A percentile compares a stretch with the other conserved stretches of the same genome.
These are phyloP conservation scores for Plagiodera versicolora DNA, from an alignment of 2,888 invertebrate species.

Conservation along the genomic window DNA sequence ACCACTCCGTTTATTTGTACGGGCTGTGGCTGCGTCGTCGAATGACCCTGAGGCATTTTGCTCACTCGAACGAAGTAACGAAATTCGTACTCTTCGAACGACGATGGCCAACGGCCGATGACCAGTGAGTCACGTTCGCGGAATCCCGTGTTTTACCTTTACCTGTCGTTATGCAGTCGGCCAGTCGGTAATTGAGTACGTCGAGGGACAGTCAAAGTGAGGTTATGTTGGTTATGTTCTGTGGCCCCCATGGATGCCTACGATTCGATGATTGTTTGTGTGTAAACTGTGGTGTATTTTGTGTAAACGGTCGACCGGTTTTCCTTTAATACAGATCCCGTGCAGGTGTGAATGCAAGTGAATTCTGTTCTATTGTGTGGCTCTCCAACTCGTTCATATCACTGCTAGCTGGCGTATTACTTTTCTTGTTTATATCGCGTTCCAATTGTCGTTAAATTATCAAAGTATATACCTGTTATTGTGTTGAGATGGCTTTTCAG, in stretches of 20 bases:
- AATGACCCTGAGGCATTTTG: constrained; percentile 12
- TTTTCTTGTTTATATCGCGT: constrained; percentile 15
- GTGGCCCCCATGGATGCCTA: constrained; percentile 10
- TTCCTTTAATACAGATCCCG: constrained; percentile 15
- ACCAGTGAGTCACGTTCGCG: constrained; percentile 34
- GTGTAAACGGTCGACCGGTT: constrained; percentile 15
- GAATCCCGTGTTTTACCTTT: constrained; percentile 33
- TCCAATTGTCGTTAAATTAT: not conserved
- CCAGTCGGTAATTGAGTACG: constrained; percentile 19
- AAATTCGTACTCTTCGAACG: constrained; percentile 14
- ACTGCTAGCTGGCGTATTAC: constrained; percentile 25
- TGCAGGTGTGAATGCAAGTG: constrained; percentile 29
- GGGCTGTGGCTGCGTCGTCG: constrained; percentile 2
- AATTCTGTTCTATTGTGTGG: constrained; percentile 21
- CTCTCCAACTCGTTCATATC: not conserved
- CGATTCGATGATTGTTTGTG: constrained; percentile 16
- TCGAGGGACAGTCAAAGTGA: constrained; percentile 33
- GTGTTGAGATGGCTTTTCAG: no score
- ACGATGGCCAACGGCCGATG: constrained; percentile 21
- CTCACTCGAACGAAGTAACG: no score
- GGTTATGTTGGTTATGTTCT: constrained; percentile 30
- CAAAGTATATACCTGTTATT: no score
- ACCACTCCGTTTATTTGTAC: constrained; percentile 11
- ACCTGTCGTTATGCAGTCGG: constrained; percentile 15
- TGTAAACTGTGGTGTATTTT: constrained; percentile 12